Evolutionary conservation across 2,113 vertebrate genomes (phyloP).

Genomic region (Suncus etruscus): DNA sequence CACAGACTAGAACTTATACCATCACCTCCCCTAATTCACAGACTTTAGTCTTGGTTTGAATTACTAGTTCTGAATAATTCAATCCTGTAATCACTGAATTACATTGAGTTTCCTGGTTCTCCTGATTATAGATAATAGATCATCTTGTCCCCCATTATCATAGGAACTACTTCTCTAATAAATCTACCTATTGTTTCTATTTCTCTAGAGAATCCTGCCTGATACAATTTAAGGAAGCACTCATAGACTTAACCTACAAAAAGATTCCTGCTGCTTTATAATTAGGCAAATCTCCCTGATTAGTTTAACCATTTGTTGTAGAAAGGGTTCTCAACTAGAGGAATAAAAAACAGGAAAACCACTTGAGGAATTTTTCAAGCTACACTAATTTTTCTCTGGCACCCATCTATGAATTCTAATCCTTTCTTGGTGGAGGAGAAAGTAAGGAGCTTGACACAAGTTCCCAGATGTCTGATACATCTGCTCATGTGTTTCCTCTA

Average conservation of each 20-base stretch:
- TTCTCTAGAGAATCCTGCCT: not conserved
- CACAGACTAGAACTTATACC: not conserved
- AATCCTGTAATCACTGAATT: not conserved
- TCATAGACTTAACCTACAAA: constrained; percentile 31
- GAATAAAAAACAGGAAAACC: not conserved
- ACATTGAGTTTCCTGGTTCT: not conserved
- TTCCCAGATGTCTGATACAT: not conserved
- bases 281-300: not conserved
- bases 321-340: not conserved
- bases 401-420: not conserved
- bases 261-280: not conserved
- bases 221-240: constrained; percentile 7
- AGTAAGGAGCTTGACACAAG: not conserved
- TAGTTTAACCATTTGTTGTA: not conserved
- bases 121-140: not conserved
- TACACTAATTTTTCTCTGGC: not conserved
- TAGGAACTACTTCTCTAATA: not conserved
- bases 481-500: not conserved
- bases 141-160: not conserved
- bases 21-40: not conserved
- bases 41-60: not conserved
- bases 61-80: not conserved
- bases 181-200: not conserved
- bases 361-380: not conserved
- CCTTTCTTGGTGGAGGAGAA: not conserved